These are phyloP conservation scores for Cancer borealis DNA, from an alignment of 2,888 invertebrate species.

Conservation along the genomic window DNA sequence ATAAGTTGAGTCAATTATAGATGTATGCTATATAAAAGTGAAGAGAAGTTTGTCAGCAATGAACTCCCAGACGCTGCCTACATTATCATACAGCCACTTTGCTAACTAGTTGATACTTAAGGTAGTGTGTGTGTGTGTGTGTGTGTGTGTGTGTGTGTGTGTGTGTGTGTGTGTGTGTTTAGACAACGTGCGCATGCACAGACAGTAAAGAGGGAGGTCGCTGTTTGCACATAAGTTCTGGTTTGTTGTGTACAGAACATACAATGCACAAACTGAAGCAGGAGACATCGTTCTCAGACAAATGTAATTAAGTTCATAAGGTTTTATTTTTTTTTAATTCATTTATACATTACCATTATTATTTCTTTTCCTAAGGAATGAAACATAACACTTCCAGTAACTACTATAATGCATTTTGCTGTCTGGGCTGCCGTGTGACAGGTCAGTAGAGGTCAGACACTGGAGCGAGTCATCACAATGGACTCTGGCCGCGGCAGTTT, in stretches of 20 bases:
- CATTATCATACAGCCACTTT: background rate
- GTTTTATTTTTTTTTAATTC: no score
- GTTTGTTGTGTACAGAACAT: background rate
- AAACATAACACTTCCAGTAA: background rate
- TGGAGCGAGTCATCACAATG: constrained; percentile 67
- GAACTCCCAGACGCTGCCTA: background rate
- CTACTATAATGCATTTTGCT: background rate
- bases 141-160: background rate
- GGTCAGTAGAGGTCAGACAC: constrained; percentile 54
- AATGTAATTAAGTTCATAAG: background rate
- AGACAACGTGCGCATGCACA: background rate
- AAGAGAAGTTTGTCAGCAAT: background rate
- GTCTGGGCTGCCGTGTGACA: constrained; percentile 36
- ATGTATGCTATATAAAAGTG: background rate
- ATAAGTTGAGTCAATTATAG: background rate
- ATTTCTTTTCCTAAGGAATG: background rate
- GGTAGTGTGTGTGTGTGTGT: no score
- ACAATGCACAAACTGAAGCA: background rate
- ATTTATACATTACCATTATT: no score
- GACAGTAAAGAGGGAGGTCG: background rate
- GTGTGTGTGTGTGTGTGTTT: background rate
- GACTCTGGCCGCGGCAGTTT: constrained; percentile 41
- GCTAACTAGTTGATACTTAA: background rate
- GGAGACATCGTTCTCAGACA: background rate
- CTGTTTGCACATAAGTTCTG: background rate